phyloP scores from a whole-genome alignment of 2,797 vertebrate genomes.

The Labroides dimidiatus region DNA sequence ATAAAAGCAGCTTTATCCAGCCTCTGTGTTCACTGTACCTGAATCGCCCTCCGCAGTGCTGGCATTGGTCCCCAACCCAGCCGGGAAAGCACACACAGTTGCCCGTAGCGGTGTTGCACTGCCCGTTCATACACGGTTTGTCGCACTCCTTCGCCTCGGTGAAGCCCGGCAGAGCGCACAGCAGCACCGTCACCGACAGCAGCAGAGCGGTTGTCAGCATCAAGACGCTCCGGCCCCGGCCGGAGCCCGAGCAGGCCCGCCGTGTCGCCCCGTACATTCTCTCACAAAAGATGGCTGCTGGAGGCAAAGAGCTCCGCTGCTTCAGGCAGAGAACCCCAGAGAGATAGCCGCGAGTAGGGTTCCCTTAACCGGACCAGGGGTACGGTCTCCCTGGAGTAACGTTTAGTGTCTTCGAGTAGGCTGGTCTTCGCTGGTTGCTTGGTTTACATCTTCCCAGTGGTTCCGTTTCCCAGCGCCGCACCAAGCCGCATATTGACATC shows the following conservation, averaged over 20 bases:
- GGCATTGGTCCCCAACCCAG: constrained; percentile 97
- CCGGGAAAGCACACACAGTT: constrained; percentile 91
- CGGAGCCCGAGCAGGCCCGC: constrained; percentile 71
- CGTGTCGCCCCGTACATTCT: constrained; percentile 81
- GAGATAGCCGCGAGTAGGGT: not conserved
- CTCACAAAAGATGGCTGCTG: constrained; percentile 79
- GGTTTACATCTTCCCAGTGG: constrained; percentile 79
- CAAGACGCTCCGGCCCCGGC: constrained; percentile 63
- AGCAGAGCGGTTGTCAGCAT: constrained; percentile 70
- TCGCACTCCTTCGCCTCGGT: constrained; percentile 91
- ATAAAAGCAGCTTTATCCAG: constrained; percentile 13
- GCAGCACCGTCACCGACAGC: constrained; percentile 73
- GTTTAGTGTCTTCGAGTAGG: constrained; percentile 26
- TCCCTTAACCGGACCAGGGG: not conserved
- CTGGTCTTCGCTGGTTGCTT: constrained; percentile 30
- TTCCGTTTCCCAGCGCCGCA: constrained; percentile 75
- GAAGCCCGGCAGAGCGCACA: constrained; percentile 70
- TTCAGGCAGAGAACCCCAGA: constrained; percentile 4
- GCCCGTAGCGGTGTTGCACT: constrained; percentile 88
- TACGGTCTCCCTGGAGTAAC: not conserved
- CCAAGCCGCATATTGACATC: constrained; percentile 82
- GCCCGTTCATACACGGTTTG: constrained; percentile 93
- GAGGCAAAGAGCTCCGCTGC: constrained; percentile 50
- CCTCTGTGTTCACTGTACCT: constrained; percentile 78
- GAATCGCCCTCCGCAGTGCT: constrained; percentile 98